Evolutionary conservation across 2,797 vertebrate genomes (phyloP).

Genomic region (Cichlasoma orientale): DNA sequence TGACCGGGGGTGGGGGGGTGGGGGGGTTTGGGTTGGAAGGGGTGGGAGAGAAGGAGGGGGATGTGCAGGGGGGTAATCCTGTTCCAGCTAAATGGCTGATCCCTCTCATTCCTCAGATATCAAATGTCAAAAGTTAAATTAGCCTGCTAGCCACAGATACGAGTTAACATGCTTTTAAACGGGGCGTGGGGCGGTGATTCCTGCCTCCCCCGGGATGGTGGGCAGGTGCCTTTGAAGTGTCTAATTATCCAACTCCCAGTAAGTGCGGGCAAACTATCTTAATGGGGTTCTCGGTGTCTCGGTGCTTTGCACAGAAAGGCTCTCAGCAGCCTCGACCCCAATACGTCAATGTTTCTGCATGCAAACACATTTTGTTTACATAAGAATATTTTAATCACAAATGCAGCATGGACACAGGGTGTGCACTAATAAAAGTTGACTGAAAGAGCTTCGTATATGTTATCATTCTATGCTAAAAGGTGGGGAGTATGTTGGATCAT

Average conservation of each 20-base stretch:
- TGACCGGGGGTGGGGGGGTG: constrained; percentile 72
- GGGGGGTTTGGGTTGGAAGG: constrained; percentile 34
- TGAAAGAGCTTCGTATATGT: not conserved
- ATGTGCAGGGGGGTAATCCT: constrained; percentile 77
- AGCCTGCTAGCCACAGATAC: constrained; percentile 88
- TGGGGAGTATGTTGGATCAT: constrained; percentile 49
- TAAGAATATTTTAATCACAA: not conserved
- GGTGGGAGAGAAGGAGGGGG: constrained; percentile 28
- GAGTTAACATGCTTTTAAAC: constrained; percentile 88
- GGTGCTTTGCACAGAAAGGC: constrained; percentile 2
- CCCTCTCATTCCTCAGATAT: constrained; percentile 85
- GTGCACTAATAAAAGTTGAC: not conserved
- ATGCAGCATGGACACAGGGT: not conserved
- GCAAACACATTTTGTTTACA: not conserved
- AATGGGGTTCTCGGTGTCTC: constrained; percentile 68
- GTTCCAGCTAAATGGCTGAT: constrained; percentile 87
- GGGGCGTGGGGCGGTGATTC: constrained; percentile 72
- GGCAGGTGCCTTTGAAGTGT: constrained; percentile 92
- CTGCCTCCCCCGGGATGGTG: constrained; percentile 81
- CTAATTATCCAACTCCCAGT: constrained; percentile 89
- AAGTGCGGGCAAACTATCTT: constrained; percentile 84
- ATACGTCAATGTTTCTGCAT: constrained; percentile 14
- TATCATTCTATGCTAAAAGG: constrained; percentile 35
- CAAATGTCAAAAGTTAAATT: constrained; percentile 87
- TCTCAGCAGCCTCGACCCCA: not conserved